Evolutionary conservation across 2,797 vertebrate genomes (phyloP).

Genomic region (Pseudomugil tenellus): DNA sequence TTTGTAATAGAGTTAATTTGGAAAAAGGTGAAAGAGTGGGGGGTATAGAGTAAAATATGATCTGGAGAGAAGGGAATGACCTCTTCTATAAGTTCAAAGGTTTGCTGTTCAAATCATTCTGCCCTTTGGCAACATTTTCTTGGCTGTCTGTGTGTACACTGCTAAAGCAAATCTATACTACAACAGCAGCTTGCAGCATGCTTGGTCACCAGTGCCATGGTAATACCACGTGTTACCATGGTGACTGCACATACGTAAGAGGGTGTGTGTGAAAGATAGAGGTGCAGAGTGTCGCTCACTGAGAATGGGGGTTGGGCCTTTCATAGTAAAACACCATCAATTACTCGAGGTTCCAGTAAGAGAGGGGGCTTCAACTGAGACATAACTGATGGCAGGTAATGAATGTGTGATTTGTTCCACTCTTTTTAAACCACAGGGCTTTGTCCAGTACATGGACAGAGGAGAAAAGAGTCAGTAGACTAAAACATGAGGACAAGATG

Average conservation of each 20-base stretch:
- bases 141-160: slow-evolving; percentile 41
- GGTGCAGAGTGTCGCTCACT: slow-evolving; percentile 27
- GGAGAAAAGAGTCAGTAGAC: slow-evolving; percentile 24
- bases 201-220: slow-evolving; percentile 67
- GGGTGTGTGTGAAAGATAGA: slow-evolving; percentile 53
- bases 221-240: slow-evolving; percentile 81
- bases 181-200: slow-evolving; percentile 63
- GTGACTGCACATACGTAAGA: slow-evolving; percentile 79
- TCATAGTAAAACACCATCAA: slow-evolving; percentile 57
- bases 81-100: slow-evolving; percentile 33
- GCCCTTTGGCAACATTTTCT: slow-evolving; percentile 44
- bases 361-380: slow-evolving; percentile 16
- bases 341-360: slow-evolving; percentile 48
- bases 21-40: background rate
- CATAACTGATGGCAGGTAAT: slow-evolving; percentile 37
- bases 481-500: slow-evolving; percentile 33
- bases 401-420: slow-evolving; percentile 32
- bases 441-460: slow-evolving; percentile 24
- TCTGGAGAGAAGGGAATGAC: slow-evolving; percentile 25
- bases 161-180: slow-evolving; percentile 66
- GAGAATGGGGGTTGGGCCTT: slow-evolving; percentile 67
- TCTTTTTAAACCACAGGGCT: slow-evolving; percentile 17
- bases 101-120: slow-evolving; percentile 35
- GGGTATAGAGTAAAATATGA: slow-evolving; percentile 30
- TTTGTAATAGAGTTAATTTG: slow-evolving; percentile 5